Evolutionary conservation across 2,113 vertebrate species (phyloP).

Genomic region (Clupea harengus): DNA sequence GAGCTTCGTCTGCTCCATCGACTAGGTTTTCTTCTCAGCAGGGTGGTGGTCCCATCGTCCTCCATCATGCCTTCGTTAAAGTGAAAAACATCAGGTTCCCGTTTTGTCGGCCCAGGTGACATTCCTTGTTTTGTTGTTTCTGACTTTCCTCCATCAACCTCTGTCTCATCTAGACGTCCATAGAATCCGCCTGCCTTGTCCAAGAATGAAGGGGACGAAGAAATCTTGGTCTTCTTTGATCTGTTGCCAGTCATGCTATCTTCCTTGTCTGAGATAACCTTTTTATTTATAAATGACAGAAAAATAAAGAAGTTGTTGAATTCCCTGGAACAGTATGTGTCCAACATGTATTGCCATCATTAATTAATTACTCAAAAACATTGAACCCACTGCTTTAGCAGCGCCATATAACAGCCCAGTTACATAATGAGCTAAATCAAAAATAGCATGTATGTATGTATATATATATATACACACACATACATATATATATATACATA

Average conservation of each 20-base stretch:
- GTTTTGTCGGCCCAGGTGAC: constrained; percentile 21
- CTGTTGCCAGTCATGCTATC: constrained; percentile 69
- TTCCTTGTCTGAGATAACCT: neutral
- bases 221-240: constrained; percentile 64
- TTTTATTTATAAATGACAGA: neutral
- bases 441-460: too few relatives aligned
- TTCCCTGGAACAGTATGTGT: neutral
- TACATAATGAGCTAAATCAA: neutral
- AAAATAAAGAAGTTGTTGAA: neutral
- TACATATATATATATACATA: too few relatives aligned
- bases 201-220: constrained; percentile 67
- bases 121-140: constrained; percentile 2
- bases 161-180: constrained; percentile 67
- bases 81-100: constrained; percentile 49
- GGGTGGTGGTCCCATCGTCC: constrained; percentile 64
- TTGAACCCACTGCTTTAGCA: neutral
- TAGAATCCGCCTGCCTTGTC: constrained; percentile 72
- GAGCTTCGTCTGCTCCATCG: constrained; percentile 68
- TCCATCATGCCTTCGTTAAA: constrained; percentile 62
- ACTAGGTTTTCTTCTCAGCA: constrained; percentile 59
- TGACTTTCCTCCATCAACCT: constrained; percentile 21
- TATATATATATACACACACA: too few relatives aligned
- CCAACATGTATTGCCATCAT: neutral
- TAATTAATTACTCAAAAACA: neutral
- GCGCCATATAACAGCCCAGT: neutral